Evolutionary conservation across 2,113 vertebrate genomes (phyloP), one percentile per base, ranked within the genome.

Genomic region (Lycocorax pyrrhopterus): DNA sequence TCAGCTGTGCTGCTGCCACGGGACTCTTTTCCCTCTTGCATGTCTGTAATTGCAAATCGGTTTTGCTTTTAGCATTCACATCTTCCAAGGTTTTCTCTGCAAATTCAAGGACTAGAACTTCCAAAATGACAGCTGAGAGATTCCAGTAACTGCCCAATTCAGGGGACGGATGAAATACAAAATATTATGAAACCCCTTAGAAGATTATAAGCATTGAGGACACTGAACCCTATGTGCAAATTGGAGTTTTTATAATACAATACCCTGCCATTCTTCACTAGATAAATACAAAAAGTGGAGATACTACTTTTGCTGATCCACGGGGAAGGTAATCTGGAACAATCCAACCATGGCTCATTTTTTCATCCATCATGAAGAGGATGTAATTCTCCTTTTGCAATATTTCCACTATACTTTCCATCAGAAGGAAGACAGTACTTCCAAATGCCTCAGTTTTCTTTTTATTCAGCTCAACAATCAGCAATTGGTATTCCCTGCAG

Each of bases 1-100:
- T 49, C 58, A 46, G 22, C 26, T 18, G 17, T 11, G 32, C 13
- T 0, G 0, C 47, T 17, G 27, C 30, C 60, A 33, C 0, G 0
- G 30, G 60, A 82, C 21, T 44, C 39, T 52, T 44, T 21, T 68
- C 41, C 20, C 22, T 58, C n/a, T 44, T 10, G 0, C 4, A 0
- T 7, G 10, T 29, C 55, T 53, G 19, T n/a, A 72, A 85, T 44
- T 37, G 41, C 29, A 68, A 55, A 77, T 33, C 41, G 16, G 0
- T 30, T 90, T 52, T 86, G 8, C 12, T 90, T 76, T 44, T 52
- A 37, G 16, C 14, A 49, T n/a, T 64, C 21, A 22, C 7, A 58
- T n/a, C 33, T 84, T 75, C 44, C 11, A 59, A 44, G 14, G 1
- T 66, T 79, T 79, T 69, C 23, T 53, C 32, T 73, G 43, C 8